These are phyloP conservation scores for Tryphoninae sp. DNA, from an alignment of 2,888 invertebrate species.

Conservation along the genomic window DNA sequence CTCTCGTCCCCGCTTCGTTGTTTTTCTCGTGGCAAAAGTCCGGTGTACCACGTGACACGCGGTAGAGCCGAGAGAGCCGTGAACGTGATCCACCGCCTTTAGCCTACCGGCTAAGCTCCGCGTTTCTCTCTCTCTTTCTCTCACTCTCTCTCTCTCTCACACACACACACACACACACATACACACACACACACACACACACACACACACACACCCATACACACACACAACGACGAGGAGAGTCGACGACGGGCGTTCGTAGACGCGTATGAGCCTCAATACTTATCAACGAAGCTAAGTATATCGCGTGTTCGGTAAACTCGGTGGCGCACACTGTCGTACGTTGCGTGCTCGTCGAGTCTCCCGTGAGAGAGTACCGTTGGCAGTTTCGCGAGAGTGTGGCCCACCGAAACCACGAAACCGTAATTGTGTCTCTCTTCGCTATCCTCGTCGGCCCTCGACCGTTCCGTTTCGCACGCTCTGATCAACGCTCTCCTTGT, in stretches of 20 bases:
- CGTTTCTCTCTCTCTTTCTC: background rate
- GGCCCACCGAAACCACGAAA: conserved; percentile 46
- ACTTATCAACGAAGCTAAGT: conserved; percentile 6
- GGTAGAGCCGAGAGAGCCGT: conserved; percentile 19
- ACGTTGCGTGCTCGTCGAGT: conserved; percentile 37
- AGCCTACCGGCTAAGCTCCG: conserved; percentile 9
- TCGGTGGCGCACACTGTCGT: conserved; percentile 12
- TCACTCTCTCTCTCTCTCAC: conserved; percentile 3
- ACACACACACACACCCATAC: conserved; percentile 12
- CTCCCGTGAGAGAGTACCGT: conserved; percentile 49
- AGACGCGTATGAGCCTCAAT: background rate
- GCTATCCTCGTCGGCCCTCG: conserved; percentile 27
- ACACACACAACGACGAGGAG: conserved; percentile 34
- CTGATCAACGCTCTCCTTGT: conserved; percentile 23
- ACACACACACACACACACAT: conserved; percentile 17
- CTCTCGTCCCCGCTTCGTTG: background rate
- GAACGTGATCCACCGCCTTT: conserved; percentile 51
- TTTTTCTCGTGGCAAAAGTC: conserved; percentile 9
- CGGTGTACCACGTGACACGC: conserved; percentile 50
- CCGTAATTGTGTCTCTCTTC: conserved; percentile 32
- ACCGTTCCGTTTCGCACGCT: conserved; percentile 21
- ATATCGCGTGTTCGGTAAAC: conserved; percentile 9
- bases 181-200: conserved; percentile 29
- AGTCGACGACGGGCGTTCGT: conserved; percentile 29
- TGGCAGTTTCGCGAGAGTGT: conserved; percentile 59